Evolutionary conservation across 2,888 invertebrate species (phyloP), one percentile per base, ranked within the genome.

Genomic region (Oxycera nigricornis): DNA sequence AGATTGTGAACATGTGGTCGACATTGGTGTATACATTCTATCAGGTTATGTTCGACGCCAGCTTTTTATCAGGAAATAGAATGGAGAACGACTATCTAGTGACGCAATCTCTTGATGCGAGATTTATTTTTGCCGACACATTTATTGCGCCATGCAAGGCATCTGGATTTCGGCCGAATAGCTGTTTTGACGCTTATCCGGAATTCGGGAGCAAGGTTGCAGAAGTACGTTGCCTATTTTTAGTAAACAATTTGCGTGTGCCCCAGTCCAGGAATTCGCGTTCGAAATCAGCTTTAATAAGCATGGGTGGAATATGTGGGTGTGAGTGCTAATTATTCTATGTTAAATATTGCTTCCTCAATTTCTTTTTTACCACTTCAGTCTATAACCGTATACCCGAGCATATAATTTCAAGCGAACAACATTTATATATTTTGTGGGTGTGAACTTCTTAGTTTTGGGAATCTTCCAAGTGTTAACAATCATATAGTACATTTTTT

Each of bases 1-100:
- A 20, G 17, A 55, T 55, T 55, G 52, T 17, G 31, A 62, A 62
- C 62, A 62, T 62, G 20, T 62, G 62, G 62, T 39, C 62, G 35
- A 20, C 35, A 35, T 6, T 20, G 17, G 24, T 55, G 9, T 55
- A 24, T 55, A 55, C 52, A 55, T 55, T 55, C 52, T 24, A 22
- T n/a, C 35, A 28, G 28, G 59, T 28, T 59, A 59, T 3, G 26
- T 55, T 20, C 55, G 28, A 59, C 59, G 28, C 11, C 59, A 9
- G n/a, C 11, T 28, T n/a, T 28, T 7, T 9, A 28, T 6, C 28
- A 24, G 28, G 59, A 59, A 59, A 59, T 59, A 26, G 30, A 28
- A 28, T 28, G 28, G 14, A 30, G 28, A 35, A 39, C 35, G 20
- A 35, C 20, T 62, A 35, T 17, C 20, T 22, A 20, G 20, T 62